phyloP scores from a whole-genome alignment of 2,113 vertebrate genomes.

The Chionis minor region DNA sequence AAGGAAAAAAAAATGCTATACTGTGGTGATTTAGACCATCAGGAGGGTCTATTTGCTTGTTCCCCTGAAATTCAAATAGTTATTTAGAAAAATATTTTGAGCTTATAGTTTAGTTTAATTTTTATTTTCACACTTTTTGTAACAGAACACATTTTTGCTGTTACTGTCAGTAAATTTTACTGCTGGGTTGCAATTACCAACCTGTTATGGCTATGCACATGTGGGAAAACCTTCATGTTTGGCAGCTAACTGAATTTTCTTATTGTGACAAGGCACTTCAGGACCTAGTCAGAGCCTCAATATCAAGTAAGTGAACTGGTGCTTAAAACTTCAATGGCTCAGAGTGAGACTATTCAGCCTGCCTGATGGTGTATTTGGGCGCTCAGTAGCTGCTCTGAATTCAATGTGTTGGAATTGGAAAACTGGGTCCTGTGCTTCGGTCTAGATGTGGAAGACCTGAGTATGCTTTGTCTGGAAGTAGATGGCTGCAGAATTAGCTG shows the following conservation, averaged over 20 bases:
- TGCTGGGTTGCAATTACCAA: background rate
- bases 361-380: background rate
- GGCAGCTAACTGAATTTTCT: background rate
- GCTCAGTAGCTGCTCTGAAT: background rate
- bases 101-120: background rate
- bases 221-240: background rate
- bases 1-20: background rate
- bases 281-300: background rate
- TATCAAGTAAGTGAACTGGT: background rate
- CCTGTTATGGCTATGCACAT: background rate
- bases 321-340: background rate
- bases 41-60: background rate
- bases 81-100: background rate
- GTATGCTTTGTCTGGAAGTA: background rate
- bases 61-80: background rate
- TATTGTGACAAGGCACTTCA: background rate
- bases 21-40: background rate
- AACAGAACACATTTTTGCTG: background rate
- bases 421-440: rapidly evolving
- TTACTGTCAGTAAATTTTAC: background rate
- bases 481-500: background rate
- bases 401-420: background rate
- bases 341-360: background rate
- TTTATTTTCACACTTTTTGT: background rate
- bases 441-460: background rate